phyloP scores from a whole-genome alignment of 1,140 invertebrate genomes.

The Orchesella cincta region DNA sequence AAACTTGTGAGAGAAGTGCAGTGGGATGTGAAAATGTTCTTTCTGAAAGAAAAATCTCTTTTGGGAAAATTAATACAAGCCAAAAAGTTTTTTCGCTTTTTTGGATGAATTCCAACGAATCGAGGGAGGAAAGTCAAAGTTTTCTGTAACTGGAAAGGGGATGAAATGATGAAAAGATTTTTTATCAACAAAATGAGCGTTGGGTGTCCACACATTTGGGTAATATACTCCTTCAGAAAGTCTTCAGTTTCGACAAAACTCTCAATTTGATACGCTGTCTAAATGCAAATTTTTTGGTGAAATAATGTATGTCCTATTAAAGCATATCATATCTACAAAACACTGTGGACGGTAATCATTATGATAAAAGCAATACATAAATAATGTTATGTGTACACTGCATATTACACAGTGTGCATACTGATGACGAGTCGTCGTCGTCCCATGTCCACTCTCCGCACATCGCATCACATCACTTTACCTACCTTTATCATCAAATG shows the following conservation, averaged over 20 bases:
- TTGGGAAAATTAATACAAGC: conserved; percentile 13
- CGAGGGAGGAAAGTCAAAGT: conserved; percentile 6
- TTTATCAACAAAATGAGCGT: no score
- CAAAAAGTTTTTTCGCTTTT: conserved; percentile 18
- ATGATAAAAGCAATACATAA: conserved; percentile 20
- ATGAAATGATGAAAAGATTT: not conserved
- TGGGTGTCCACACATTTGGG: not conserved
- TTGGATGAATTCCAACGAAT: conserved; percentile 13
- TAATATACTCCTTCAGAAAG: no score
- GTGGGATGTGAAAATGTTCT: conserved; percentile 7
- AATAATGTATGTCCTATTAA: not conserved
- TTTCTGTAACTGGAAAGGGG: not conserved
- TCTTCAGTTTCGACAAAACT: no score
- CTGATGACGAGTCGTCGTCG: not conserved
- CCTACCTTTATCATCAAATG: not conserved
- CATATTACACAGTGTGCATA: not conserved
- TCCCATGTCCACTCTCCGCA: not conserved
- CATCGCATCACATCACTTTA: not conserved
- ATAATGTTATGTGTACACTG: not conserved
- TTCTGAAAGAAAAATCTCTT: conserved; percentile 9
- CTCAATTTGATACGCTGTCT: not conserved
- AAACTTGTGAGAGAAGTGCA: conserved; percentile 17
- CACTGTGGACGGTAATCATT: not conserved
- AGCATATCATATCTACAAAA: not conserved
- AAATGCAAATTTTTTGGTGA: not conserved